Conservation (phyloP, 2,888 invertebrate genomes). For the Nemotelus pantherinus region DNA sequence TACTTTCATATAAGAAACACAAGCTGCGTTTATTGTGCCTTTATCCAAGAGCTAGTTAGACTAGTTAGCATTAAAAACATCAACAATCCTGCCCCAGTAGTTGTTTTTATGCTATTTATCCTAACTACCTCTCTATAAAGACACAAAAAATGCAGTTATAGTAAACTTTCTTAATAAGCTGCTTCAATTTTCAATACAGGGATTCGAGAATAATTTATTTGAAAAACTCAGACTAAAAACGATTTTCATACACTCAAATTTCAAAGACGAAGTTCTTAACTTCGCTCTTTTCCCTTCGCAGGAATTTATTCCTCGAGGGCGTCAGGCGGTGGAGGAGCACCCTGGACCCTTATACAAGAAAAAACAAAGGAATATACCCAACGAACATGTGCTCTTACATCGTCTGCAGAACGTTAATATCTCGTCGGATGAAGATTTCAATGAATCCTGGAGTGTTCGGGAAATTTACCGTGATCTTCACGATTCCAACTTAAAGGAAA, state of each 20-base stretch:
- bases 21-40: no score
- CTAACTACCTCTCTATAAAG: neutral
- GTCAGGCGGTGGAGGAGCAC: slow-evolving; percentile 80
- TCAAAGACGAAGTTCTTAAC: neutral
- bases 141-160: neutral
- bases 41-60: no score
- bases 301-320: slow-evolving; percentile 91
- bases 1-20: no score
- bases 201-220: neutral
- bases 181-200: neutral
- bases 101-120: neutral
- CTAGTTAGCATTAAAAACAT: no score
- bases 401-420: slow-evolving; percentile 82
- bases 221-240: neutral
- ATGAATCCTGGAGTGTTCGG: slow-evolving; percentile 70
- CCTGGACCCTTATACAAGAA: slow-evolving; percentile 74
- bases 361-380: slow-evolving; percentile 63
- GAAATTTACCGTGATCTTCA: slow-evolving; percentile 68
- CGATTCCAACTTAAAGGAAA: slow-evolving; percentile 28
- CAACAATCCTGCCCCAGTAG: no score
- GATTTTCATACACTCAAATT: neutral
- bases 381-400: slow-evolving; percentile 75
- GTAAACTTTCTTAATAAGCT: neutral
- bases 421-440: slow-evolving; percentile 67
- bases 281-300: slow-evolving; percentile 58